Evolutionary conservation across 2,888 invertebrate species (phyloP), one percentile per base, ranked within the genome.

Genomic region (Conchocele bisecta): DNA sequence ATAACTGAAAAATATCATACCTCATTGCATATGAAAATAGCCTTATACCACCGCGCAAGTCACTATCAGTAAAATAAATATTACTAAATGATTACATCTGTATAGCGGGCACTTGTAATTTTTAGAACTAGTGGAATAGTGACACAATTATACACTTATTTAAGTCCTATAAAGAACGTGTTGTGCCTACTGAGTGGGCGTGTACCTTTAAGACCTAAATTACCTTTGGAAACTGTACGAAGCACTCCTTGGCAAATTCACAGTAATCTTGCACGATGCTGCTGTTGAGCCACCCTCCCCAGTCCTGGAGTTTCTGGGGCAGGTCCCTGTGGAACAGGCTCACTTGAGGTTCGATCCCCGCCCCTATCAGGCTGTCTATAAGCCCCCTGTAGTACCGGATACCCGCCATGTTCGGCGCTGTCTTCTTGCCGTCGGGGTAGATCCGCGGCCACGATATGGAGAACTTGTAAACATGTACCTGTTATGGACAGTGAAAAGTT

Each of bases 311-410:
- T 17, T 81, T 61, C 44, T 90, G 86, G 2, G 91, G 91, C 56
- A 90, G 82, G 75, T 91, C 91, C 83, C 83, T 85, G 71, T 87
- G 85, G 66, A 82, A 93, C 92, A 90, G 93, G 92, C 93, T 93
- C 11, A 93, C 86, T 73, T 91, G 80, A 5, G 95, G 94, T 53
- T 90, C 88, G 61, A 95, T 94, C 7, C 92, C 75, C 29, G 92
- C 91, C 0, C 89, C 91, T 6, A 94, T 71, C 5, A 96, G 92
- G 82, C 94, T 94, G 83, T 95, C 92, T 58, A 97, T 94, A 46
- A 97, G 91, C 76, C 94, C 93, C 84, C 94, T 94, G 89, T 97
- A 97, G 90, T 96, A 96, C 65, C 93, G 91, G 13, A 97, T 92
- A 20, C 96, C 97, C 2, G 93, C 92, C 39, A 93, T 91, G 87